Base-by-base conservation (phyloP, 2,113 vertebrate genomes). In the Mesoclemmys tuberculata region DNA sequence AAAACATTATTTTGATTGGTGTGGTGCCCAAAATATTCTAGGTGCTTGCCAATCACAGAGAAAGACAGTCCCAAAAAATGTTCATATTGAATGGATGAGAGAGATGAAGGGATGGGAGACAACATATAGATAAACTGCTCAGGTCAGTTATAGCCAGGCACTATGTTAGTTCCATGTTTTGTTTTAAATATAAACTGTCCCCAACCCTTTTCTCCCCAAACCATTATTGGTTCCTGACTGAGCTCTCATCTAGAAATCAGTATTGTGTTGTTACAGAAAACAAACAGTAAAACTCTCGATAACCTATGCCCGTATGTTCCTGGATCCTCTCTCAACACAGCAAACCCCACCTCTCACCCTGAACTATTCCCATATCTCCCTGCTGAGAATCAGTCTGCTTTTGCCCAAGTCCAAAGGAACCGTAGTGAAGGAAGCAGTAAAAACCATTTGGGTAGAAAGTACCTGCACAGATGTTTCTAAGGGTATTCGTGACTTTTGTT, bases 1-100 rank as follows among this genome's bases (percentile, higher is more conserved):
- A 68, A 58, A 29, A 2, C 14, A 29, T 10, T 51, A 0, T 0
- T 3, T 1, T 3, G 7, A 0, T 11, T 1, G 2, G 11, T 13
- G 2, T 38, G 26, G 80, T 51, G 44, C 80, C 35, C 52, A 13
- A 18, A 0, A n/a, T 81, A 29, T 1, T 48, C 55, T 77, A 68
- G 22, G 41, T 49, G 26, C 51, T 38, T 77, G 85, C 8, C 38
- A n/a, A 71, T 41, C 1, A 4, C 13, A 46, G 74, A 46, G 12
- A 24, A 77, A 77, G 26, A 29, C n/a, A 16, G 5, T 2, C 14
- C 22, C 41, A 5, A 14, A 46, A 41, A 77, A 35, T 54, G 18
- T 27, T 48, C 27, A 9, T 4, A 10, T 12, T 29, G 22, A 54
- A 24, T 41, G 8, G 18, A 5, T 22, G 80, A n/a, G 46, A 2